Percentiles rank a stretch among this genome's conserved stretches.
Conservation (phyloP, 2,888 invertebrate genomes). For the Macaria notata region DNA sequence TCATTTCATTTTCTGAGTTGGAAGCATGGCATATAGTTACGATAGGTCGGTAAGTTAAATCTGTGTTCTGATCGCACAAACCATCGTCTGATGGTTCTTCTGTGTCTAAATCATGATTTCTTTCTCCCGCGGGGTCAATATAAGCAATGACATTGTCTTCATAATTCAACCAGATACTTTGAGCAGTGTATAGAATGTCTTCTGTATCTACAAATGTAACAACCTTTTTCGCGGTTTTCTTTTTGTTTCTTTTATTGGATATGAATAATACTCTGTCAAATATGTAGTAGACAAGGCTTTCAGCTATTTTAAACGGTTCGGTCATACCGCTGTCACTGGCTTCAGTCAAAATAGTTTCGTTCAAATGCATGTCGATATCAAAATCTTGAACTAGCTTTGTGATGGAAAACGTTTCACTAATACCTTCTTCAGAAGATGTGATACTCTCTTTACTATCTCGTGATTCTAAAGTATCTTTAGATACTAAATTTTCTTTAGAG, state of each 20-base stretch:
- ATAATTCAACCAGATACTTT: conserved; percentile 42
- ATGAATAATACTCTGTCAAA: conserved; percentile 56
- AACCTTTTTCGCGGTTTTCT: conserved; percentile 48
- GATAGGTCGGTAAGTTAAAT: conserved; percentile 2
- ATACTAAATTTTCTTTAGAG: conserved; percentile 5
- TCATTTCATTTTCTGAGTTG: conserved; percentile 3
- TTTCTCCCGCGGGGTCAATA: too few species aligned
- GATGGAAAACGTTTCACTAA: conserved; percentile 57
- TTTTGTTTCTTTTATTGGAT: conserved; percentile 44
- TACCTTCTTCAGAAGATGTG: conserved; percentile 9
- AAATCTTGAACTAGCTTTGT: conserved; percentile 58
- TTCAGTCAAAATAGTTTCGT: conserved; percentile 56
- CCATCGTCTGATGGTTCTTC: neutral
- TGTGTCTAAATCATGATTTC: neutral
- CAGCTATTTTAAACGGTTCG: conserved; percentile 52
- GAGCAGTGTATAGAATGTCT: conserved; percentile 66
- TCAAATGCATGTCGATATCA: conserved; percentile 47
- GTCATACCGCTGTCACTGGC: conserved; percentile 47
- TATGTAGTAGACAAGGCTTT: conserved; percentile 65
- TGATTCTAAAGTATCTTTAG: conserved; percentile 1
- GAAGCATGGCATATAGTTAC: neutral
- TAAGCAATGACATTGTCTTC: conserved; percentile 2
- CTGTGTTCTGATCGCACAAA: neutral
- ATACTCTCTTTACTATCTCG: conserved; percentile 12
- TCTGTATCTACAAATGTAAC: conserved; percentile 66